Conservation (phyloP, 2,113 vertebrate species). For the Epinephelus fuscoguttatus region DNA sequence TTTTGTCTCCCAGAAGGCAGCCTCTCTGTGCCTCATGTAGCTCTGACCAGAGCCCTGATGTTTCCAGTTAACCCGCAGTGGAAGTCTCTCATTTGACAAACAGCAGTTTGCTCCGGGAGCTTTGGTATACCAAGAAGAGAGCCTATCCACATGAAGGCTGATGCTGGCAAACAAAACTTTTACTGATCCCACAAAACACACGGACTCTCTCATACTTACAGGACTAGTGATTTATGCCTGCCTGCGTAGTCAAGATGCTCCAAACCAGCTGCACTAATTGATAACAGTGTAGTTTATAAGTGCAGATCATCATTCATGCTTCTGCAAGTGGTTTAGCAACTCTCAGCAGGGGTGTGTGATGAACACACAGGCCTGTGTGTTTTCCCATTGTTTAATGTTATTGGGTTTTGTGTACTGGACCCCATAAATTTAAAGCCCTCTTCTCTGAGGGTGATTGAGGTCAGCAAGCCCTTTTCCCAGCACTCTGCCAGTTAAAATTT, state of each 20-base stretch:
- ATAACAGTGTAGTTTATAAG: conserved; percentile 54
- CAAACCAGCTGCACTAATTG: conserved; percentile 55
- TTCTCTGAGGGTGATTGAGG: conserved; percentile 1
- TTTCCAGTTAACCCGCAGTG: conserved; percentile 71
- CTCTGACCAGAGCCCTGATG: conserved; percentile 61
- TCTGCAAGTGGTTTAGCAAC: conserved; percentile 32
- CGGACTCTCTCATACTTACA: conserved; percentile 32
- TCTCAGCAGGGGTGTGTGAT: conserved; percentile 23
- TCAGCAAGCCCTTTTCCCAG: conserved; percentile 10
- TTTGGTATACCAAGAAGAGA: conserved; percentile 43
- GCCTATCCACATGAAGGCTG: conserved; percentile 57
- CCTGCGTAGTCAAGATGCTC: conserved; percentile 33
- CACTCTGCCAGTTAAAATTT: conserved; percentile 1
- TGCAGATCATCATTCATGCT: conserved; percentile 34
- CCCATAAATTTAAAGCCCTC: background rate
- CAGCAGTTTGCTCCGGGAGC: conserved; percentile 37
- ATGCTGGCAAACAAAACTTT: conserved; percentile 55
- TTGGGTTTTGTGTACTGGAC: background rate
- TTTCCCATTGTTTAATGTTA: conserved; percentile 17
- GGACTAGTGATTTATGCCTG: conserved; percentile 40
- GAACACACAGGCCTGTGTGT: background rate
- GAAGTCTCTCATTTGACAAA: conserved; percentile 73
- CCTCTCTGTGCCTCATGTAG: conserved; percentile 22
- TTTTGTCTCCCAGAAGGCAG: conserved; percentile 54
- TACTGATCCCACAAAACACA: conserved; percentile 69